A percentile compares a stretch with the other conserved stretches of the same genome.
These are phyloP conservation scores for Salminus brasiliensis DNA, from an alignment of 2,113 vertebrate species.

Conservation along the genomic window DNA sequence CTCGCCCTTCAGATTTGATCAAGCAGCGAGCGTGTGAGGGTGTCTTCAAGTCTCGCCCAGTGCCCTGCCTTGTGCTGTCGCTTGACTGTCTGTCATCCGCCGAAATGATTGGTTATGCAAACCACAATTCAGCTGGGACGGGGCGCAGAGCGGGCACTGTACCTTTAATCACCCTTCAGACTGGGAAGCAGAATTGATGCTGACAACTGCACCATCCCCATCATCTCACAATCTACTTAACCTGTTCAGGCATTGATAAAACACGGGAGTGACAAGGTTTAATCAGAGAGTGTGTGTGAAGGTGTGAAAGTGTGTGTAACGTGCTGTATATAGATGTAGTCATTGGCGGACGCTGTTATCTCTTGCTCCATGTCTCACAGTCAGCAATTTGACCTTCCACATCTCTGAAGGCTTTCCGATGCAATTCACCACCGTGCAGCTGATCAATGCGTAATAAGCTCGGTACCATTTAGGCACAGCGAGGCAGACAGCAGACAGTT, in stretches of 20 bases:
- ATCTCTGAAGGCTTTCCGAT: slow-evolving; percentile 29
- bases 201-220: slow-evolving; percentile 70
- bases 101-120: slow-evolving; percentile 73
- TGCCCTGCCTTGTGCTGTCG: slow-evolving; percentile 26
- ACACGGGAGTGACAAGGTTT: slow-evolving; percentile 44
- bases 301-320: slow-evolving; percentile 6
- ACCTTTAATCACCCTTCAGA: slow-evolving; percentile 71
- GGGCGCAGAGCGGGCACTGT: slow-evolving; percentile 67
- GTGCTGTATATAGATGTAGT: slow-evolving; percentile 5
- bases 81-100: slow-evolving; percentile 62
- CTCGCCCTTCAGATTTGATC: slow-evolving; percentile 65
- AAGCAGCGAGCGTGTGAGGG: slow-evolving; percentile 55
- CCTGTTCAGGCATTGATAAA: slow-evolving; percentile 55
- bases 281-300: slow-evolving; percentile 46
- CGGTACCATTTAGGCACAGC: background rate
- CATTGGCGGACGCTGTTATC: background rate
- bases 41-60: slow-evolving; percentile 55
- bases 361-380: background rate
- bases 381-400: slow-evolving; percentile 4
- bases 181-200: slow-evolving; percentile 70
- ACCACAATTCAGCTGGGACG: slow-evolving; percentile 74
- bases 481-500: background rate
- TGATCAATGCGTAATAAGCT: slow-evolving; percentile 26
- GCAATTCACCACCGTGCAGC: background rate
- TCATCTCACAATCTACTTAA: slow-evolving; percentile 48